A percentile compares a stretch with the other conserved stretches of the same genome.
Conservation (phyloP, 1,140 invertebrate species). For the Drosophila carrolli region DNA sequence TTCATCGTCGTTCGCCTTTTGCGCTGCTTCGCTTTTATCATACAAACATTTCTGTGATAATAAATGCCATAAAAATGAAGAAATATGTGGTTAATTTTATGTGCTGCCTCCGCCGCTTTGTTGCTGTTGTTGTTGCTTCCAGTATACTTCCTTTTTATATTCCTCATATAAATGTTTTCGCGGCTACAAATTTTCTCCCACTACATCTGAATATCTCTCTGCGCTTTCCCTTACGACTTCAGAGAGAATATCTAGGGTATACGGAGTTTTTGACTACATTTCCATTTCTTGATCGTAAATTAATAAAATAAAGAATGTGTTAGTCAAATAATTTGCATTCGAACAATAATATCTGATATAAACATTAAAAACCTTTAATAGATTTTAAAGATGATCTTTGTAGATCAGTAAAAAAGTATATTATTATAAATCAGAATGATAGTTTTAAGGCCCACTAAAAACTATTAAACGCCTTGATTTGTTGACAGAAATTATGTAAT, state of each 20-base stretch:
- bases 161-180: conserved; percentile 79
- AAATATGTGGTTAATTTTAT: conserved; percentile 84
- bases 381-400: too few relatives aligned
- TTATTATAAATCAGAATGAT: too few relatives aligned
- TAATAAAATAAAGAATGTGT: too few relatives aligned
- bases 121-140: conserved; percentile 15
- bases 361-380: too few relatives aligned
- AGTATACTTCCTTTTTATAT: conserved; percentile 71
- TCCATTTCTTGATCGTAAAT: too few relatives aligned
- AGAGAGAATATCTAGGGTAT: conserved; percentile 20
- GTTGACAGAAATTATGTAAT: not conserved
- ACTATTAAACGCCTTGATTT: too few relatives aligned
- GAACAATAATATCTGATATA: too few relatives aligned
- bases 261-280: not conserved
- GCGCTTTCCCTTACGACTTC: conserved; percentile 37
- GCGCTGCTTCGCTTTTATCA: conserved; percentile 77
- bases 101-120: conserved; percentile 46
- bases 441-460: too few relatives aligned
- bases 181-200: conserved; percentile 71
- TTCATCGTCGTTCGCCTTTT: conserved; percentile 73
- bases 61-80: conserved; percentile 83
- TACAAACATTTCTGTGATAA: conserved; percentile 83
- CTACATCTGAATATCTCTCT: conserved; percentile 37
- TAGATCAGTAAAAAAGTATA: too few relatives aligned
- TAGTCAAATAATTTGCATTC: too few relatives aligned